Percentiles rank a stretch among this genome's conserved stretches.
phyloP scores from a whole-genome alignment of 2,888 invertebrate species.

The Salticus scenicus region DNA sequence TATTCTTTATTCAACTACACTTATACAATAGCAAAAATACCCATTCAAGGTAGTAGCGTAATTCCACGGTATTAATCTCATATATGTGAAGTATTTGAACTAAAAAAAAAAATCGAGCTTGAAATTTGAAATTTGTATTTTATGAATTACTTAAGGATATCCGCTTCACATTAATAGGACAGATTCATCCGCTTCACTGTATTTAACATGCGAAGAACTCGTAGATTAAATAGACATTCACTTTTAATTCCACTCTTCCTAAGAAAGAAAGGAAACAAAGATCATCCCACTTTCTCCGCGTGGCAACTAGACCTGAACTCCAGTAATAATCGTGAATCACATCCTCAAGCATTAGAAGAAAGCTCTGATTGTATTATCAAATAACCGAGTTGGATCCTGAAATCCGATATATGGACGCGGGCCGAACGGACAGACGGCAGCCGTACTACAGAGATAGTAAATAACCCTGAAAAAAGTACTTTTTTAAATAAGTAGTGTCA shows the following conservation, averaged over 20 bases:
- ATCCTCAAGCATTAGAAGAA: conserved; percentile 1
- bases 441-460: neutral
- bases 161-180: neutral
- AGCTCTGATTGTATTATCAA: neutral
- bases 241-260: neutral
- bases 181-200: neutral
- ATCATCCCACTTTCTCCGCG: neutral
- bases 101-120: no score
- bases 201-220: neutral
- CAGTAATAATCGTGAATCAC: conserved; percentile 16
- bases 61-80: no score
- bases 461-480: no score
- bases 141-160: neutral
- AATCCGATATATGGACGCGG: neutral
- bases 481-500: neutral
- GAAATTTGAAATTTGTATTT: neutral
- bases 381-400: conserved; percentile 13
- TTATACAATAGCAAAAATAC: no score
- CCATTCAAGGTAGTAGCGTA: no score
- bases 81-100: no score
- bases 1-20: no score
- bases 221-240: neutral
- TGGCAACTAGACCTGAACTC: conserved; percentile 11
- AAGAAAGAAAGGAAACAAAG: neutral
- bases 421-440: neutral